phyloP scores from a whole-genome alignment of 2,888 invertebrate species.

The Euphydryas editha region DNA sequence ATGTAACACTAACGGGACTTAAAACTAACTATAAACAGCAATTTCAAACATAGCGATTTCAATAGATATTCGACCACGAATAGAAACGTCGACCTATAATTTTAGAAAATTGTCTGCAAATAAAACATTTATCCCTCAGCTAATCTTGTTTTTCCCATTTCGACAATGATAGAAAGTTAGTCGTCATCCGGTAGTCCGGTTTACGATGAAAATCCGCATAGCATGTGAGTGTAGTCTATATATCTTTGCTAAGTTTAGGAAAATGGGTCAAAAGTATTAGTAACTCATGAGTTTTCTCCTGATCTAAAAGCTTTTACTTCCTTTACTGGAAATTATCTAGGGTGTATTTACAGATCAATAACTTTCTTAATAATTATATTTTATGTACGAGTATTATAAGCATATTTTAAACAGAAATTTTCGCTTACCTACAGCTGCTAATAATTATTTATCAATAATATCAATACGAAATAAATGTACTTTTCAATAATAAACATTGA shows the following conservation, averaged over 20 bases:
- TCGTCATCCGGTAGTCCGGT: conserved; percentile 36
- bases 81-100: conserved; percentile 2
- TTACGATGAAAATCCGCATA: conserved; percentile 35
- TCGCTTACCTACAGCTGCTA: no score
- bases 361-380: neutral
- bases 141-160: conserved; percentile 37
- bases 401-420: no score
- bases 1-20: no score
- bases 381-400: neutral
- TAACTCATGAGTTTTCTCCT: conserved; percentile 19
- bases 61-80: neutral
- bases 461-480: no score
- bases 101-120: conserved; percentile 26
- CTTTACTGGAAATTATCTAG: neutral
- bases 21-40: neutral
- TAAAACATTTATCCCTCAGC: conserved; percentile 17
- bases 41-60: neutral
- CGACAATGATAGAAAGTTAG: conserved; percentile 38
- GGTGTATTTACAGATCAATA: neutral
- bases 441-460: no score
- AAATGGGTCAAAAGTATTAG: conserved; percentile 26
- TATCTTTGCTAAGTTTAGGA: conserved; percentile 27
- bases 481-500: no score
- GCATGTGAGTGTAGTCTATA: conserved; percentile 16
- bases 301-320: conserved; percentile 6